phyloP scores from a whole-genome alignment of 2,888 invertebrate species.

The Pristionchus exspectatus region DNA sequence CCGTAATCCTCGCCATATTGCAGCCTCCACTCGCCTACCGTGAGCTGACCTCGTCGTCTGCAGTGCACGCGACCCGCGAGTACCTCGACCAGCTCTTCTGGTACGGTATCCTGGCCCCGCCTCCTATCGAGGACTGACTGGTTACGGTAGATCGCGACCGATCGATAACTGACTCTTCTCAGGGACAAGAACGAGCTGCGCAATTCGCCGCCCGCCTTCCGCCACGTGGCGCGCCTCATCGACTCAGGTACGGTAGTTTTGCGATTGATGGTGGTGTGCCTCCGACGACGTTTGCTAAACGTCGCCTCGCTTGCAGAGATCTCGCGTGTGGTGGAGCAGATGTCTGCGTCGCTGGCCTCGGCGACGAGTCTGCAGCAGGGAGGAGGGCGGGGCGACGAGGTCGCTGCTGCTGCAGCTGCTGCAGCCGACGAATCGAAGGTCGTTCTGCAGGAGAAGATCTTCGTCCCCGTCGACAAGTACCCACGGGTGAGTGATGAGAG shows the following conservation, averaged over 20 bases:
- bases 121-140: background rate
- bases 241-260: constrained; percentile 58
- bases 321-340: constrained; percentile 81
- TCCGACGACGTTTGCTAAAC: background rate
- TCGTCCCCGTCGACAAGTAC: constrained; percentile 98
- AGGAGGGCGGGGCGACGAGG: constrained; percentile 81
- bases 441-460: constrained; percentile 97
- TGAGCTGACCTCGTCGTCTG: constrained; percentile 1
- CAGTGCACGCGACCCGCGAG: constrained; percentile 37
- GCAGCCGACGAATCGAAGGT: constrained; percentile 82
- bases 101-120: background rate
- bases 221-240: constrained; percentile 64
- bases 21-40: constrained; percentile 53
- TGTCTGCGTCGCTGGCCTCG: constrained; percentile 83
- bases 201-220: constrained; percentile 60
- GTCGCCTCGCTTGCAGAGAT: constrained; percentile 19
- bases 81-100: constrained; percentile 54
- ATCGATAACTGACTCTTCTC: constrained; percentile 19
- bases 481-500: constrained; percentile 91
- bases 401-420: constrained; percentile 82
- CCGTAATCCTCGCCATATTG: background rate
- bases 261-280: background rate
- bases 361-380: constrained; percentile 90
- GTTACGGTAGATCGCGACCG: background rate
- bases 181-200: constrained; percentile 61